phyloP scores from a whole-genome alignment of 2,888 invertebrate species.

The Apodemia hepburni region DNA sequence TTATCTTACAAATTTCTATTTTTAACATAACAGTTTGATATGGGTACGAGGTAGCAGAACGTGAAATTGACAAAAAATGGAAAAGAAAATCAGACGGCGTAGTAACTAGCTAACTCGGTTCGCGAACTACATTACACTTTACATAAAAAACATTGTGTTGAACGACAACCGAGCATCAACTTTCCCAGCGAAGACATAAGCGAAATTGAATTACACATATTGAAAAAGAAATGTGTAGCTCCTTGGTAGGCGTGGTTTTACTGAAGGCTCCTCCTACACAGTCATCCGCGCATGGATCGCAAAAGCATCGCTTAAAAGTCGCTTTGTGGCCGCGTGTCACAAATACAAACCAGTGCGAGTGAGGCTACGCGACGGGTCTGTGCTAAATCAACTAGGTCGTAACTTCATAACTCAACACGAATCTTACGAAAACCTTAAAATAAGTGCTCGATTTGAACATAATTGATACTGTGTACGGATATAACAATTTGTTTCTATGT shows the following conservation, averaged over 20 bases:
- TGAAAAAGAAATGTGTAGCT: slow-evolving; percentile 80
- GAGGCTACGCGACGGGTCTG: slow-evolving; percentile 47
- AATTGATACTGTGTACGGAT: slow-evolving; percentile 5
- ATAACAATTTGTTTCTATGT: not conserved
- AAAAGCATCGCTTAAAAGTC: slow-evolving; percentile 52
- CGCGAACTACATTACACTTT: slow-evolving; percentile 78
- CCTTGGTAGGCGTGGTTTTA: slow-evolving; percentile 77
- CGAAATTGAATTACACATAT: slow-evolving; percentile 81
- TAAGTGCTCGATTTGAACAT: not conserved
- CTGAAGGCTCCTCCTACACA: slow-evolving; percentile 69
- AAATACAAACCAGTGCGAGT: slow-evolving; percentile 50
- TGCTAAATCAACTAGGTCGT: slow-evolving; percentile 55
- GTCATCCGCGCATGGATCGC: slow-evolving; percentile 70
- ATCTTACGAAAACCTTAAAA: slow-evolving; percentile 1
- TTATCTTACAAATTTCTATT: not conserved
- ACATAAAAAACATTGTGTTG: slow-evolving; percentile 80
- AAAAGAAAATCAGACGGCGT: slow-evolving; percentile 60
- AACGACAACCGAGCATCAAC: slow-evolving; percentile 80
- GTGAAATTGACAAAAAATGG: slow-evolving; percentile 42
- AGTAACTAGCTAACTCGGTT: slow-evolving; percentile 70
- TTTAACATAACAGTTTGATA: not conserved
- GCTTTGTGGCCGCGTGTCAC: slow-evolving; percentile 45
- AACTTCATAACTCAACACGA: slow-evolving; percentile 37
- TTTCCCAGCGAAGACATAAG: slow-evolving; percentile 80
- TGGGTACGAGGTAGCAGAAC: slow-evolving; percentile 4